phyloP scores from a whole-genome alignment of 2,113 vertebrate genomes.

The Hypanus sabinus region DNA sequence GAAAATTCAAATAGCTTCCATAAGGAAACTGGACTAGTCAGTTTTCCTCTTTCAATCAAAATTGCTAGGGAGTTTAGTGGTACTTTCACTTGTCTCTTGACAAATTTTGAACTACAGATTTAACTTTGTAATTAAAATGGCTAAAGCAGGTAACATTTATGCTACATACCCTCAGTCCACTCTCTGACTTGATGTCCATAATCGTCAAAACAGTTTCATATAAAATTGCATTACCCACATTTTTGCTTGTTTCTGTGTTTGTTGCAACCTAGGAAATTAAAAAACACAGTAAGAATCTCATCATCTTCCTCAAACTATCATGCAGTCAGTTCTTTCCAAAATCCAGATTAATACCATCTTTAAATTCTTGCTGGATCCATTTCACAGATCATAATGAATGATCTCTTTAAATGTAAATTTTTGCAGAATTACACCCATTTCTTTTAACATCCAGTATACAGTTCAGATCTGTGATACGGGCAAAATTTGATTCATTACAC shows the following conservation, averaged over 20 bases:
- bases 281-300: not conserved
- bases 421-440: not conserved
- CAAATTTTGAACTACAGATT: slow-evolving; percentile 16
- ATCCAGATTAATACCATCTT: not conserved
- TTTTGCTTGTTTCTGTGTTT: slow-evolving; percentile 99
- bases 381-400: not conserved
- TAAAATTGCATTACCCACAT: slow-evolving; percentile 97
- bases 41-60: not conserved
- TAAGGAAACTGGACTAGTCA: not conserved
- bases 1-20: not conserved
- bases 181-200: slow-evolving; percentile 99
- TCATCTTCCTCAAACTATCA: not conserved
- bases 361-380: not conserved
- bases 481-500: not conserved
- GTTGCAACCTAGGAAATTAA: slow-evolving; percentile 78
- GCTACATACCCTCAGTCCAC: slow-evolving; percentile 82
- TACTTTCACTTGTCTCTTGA: not conserved
- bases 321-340: not conserved
- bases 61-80: not conserved
- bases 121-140: not conserved
- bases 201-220: slow-evolving; percentile 98
- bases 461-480: not conserved
- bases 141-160: not conserved
- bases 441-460: not conserved
- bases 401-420: not conserved